phyloP scores from a whole-genome alignment of 2,113 vertebrate species.

The Pteruthius melanotis region DNA sequence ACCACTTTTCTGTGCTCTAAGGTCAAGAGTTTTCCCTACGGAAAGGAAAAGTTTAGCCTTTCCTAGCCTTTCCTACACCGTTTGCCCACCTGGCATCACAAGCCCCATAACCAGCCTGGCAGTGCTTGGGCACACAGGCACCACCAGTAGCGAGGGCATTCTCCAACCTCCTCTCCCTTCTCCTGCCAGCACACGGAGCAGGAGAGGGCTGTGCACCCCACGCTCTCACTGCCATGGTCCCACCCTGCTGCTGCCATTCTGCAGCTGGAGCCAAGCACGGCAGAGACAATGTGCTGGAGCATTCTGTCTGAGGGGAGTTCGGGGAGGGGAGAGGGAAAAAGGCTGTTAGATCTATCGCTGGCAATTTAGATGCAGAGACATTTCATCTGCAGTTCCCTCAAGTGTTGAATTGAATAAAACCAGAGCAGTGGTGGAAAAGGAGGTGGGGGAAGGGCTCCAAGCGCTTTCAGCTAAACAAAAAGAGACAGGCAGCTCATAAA shows the following conservation, averaged over 20 bases:
- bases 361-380: slow-evolving; percentile 78
- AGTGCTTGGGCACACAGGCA: neutral
- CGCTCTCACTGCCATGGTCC: rapidly evolving
- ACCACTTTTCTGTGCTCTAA: neutral
- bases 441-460: slow-evolving; percentile 67
- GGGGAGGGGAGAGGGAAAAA: slow-evolving; percentile 54
- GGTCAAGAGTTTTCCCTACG: slow-evolving; percentile 8
- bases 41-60: slow-evolving; percentile 1
- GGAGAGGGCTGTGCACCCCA: neutral
- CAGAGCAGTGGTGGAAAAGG: slow-evolving; percentile 55
- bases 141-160: rapidly evolving
- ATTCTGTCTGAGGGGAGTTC: slow-evolving; percentile 65
- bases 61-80: neutral
- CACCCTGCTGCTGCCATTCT: neutral
- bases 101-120: neutral
- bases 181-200: neutral
- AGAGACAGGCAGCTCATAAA: slow-evolving; percentile 69
- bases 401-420: slow-evolving; percentile 77
- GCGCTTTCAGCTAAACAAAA: slow-evolving; percentile 60
- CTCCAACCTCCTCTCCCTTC: neutral
- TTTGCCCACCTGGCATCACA: neutral
- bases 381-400: slow-evolving; percentile 79
- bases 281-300: slow-evolving; percentile 71
- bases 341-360: slow-evolving; percentile 71
- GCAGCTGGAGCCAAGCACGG: slow-evolving; percentile 41